Evolutionary conservation across 2,888 invertebrate genomes (phyloP), one percentile per base, ranked within the genome.

Genomic region (Ectemnius continuus): DNA sequence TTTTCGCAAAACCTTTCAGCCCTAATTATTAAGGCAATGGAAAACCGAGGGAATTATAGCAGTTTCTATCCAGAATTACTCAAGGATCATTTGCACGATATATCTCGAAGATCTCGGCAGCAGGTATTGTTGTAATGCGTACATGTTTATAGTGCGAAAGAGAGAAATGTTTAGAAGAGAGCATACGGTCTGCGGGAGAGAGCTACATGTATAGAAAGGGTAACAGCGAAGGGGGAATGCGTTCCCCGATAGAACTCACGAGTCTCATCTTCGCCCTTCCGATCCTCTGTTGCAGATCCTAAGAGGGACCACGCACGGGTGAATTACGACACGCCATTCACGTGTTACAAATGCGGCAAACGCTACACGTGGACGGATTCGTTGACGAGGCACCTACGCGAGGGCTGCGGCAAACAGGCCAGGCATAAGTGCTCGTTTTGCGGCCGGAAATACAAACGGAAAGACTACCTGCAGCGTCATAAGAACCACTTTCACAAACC

Each of bases 341-440:
- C 73, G 36, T 91, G 90, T 76, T 79, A 80, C 71, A 86, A 84
- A 26, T 91, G 91, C 71, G 88, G 88, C 14, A 88, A 87, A 45
- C 80, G 84, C 36, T 91, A 91, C 80, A 88, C 87, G 8, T 88
- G 89, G 88, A 87, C 85, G 58, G 86, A 87, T 45, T 89, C 89
- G 0, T 79, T 91, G 67, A 86, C 77, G 62, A 86, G 89, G 63
- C 89, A 91, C 61, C 71, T 87, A 26, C 85, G 86, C 2, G 85
- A 87, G 52, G 87, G 84, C n/a, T 88, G 88, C 72, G 87, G 86
- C 4, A 74, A 79, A 36, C 72, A 76, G 26, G 85, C 88, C 6
- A 82, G 81, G 36, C 84, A 84, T 72, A 81, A 73, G 56, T 89
- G 88, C 67, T 76, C 81, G n/a, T 75, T 84, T 4, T 91, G 91